Evolutionary conservation across 2,113 vertebrate genomes (phyloP).

Genomic region (Leucoraja erinaceus): DNA sequence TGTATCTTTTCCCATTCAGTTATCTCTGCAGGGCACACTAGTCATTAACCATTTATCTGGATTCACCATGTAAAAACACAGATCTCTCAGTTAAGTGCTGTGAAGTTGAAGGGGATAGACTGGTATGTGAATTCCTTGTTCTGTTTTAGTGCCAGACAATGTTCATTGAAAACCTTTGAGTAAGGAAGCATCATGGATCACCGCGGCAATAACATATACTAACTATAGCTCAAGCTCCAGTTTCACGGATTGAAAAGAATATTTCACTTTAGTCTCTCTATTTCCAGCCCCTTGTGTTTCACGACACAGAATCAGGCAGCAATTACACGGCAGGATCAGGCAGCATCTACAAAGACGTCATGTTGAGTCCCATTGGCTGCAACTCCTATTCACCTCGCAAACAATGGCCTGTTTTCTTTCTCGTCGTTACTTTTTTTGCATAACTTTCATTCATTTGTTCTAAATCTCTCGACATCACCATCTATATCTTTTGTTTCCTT

Average conservation of each 20-base stretch:
- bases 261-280: neutral
- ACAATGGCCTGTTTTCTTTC: too few relatives aligned
- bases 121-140: neutral
- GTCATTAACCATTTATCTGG: neutral
- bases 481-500: too few relatives aligned
- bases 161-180: neutral
- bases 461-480: too few relatives aligned
- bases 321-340: neutral
- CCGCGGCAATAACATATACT: too few relatives aligned
- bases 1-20: neutral
- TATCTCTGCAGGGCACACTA: neutral
- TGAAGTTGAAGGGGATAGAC: neutral
- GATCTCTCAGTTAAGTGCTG: neutral
- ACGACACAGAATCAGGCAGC: neutral
- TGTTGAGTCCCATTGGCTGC: too few relatives aligned
- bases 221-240: neutral
- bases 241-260: neutral
- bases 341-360: too few relatives aligned
- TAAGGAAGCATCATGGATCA: neutral
- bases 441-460: too few relatives aligned
- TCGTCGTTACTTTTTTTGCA: too few relatives aligned
- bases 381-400: too few relatives aligned
- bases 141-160: neutral
- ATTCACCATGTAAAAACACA: neutral
- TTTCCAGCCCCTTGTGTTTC: neutral